Base-by-base conservation (phyloP, 2,797 vertebrate genomes). In the Leucoraja ocellata region DNA sequence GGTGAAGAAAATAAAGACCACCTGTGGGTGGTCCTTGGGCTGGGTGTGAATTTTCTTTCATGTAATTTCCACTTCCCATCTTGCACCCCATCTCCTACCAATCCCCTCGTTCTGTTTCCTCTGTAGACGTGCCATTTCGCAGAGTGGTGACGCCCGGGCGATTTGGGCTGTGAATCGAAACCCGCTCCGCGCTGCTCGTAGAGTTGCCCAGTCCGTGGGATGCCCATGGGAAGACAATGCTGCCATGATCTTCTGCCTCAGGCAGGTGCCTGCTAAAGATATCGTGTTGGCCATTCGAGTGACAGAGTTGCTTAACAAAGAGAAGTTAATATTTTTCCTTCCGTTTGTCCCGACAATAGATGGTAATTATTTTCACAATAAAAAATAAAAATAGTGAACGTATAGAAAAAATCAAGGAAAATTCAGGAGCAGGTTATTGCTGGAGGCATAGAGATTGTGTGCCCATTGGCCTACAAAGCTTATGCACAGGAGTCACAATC, bases 211-310 rank as follows among this genome's bases (percentile, higher is more conserved):
- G 68, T 65, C 90, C 13, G 68, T 74, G 90, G n/a, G 90, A 2
- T 91, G 90, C 90, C 90, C 68, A 6, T 36, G 39, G 32, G 90
- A 91, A 18, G 90, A 91, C 68, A 91, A 13, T 25, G 90, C 36
- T 74, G 68, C 36, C 68, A 91, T 91, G 68, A 91, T 91, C 65
- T 91, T 74, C 39, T 91, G 90, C 68, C 90, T 74, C 36, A 91
- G 90, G 90, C 90, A 46, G n/a, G 90, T 46, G 90, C 90, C 90
- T 4, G 90, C 68, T 46, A 73, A 91, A 74, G 90, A 91, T 6
- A 73, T 91, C 39, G 18, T 54, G 36, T 46, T 91, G 90, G 65
- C 68, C 1, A 9, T 91, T 71, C 86, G 63, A 32, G 32, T 91
- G 86, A 71, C 32, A 71, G 86, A 91, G 63, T 11, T 71, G 11